A percentile compares a stretch with the other conserved stretches of the same genome.
Evolutionary conservation across 2,797 vertebrate genomes (phyloP).

Genomic region (Peromyscus nudipes): DNA sequence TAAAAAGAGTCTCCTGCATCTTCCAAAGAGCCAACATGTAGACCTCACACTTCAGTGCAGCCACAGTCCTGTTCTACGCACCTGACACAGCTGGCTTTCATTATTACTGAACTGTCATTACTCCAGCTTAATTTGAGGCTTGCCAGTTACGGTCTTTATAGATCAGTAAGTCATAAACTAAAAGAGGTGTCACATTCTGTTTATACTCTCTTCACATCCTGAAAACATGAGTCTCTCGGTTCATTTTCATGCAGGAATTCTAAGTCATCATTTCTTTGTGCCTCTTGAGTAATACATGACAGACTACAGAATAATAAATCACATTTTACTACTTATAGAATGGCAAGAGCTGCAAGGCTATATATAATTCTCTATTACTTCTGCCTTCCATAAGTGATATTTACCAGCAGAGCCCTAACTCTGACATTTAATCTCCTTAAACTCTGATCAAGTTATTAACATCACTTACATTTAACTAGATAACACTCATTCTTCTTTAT

Average conservation of each 20-base stretch:
- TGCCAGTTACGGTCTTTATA: constrained; percentile 75
- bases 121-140: constrained; percentile 66
- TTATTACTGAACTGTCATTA: constrained; percentile 65
- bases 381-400: constrained; percentile 77
- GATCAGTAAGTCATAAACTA: constrained; percentile 71
- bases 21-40: not conserved
- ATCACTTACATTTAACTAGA: constrained; percentile 69
- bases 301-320: constrained; percentile 79
- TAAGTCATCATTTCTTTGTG: constrained; percentile 74
- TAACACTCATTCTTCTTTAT: constrained; percentile 72
- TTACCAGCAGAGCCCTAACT: constrained; percentile 69
- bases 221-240: constrained; percentile 72
- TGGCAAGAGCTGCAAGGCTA: constrained; percentile 43
- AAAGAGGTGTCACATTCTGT: constrained; percentile 73
- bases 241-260: constrained; percentile 77
- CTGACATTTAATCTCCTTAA: constrained; percentile 77
- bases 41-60: not conserved
- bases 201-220: constrained; percentile 75
- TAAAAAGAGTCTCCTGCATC: not conserved
- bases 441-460: constrained; percentile 77
- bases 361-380: constrained; percentile 76
- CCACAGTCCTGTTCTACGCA: not conserved
- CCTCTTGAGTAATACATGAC: constrained; percentile 73
- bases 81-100: constrained; percentile 31
- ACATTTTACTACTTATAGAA: constrained; percentile 76